Percentiles rank a stretch among this genome's conserved stretches.
Evolutionary conservation across 2,888 invertebrate species (phyloP).

Genomic region (Pyrocoelia pectoralis): DNA sequence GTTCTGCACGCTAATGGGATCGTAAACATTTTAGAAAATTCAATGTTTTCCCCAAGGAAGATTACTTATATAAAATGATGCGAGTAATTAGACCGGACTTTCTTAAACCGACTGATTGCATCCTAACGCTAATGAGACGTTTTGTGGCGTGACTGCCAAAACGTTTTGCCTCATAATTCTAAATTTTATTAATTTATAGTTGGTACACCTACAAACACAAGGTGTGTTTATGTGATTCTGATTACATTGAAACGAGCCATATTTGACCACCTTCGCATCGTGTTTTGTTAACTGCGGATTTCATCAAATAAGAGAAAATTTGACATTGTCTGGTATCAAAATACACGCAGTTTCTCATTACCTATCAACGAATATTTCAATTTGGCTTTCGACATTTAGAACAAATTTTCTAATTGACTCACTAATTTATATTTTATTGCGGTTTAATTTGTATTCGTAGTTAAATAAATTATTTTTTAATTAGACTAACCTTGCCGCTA

Average conservation of each 20-base stretch:
- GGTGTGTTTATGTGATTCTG: too few species aligned
- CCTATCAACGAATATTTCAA: too few species aligned
- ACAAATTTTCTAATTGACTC: too few species aligned
- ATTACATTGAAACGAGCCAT: background rate
- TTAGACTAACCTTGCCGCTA: too few species aligned
- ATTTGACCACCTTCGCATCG: background rate
- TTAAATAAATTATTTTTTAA: too few species aligned
- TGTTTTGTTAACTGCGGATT: background rate
- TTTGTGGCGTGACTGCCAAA: background rate
- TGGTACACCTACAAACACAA: background rate
- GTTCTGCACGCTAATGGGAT: slow-evolving; percentile 30
- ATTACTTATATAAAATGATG: background rate
- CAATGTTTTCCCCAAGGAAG: background rate
- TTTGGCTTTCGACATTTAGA: too few species aligned
- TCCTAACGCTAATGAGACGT: background rate
- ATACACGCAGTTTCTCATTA: too few species aligned
- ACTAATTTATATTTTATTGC: too few species aligned
- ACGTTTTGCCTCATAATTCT: background rate
- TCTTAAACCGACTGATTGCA: background rate
- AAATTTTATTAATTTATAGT: background rate
- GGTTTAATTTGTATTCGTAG: too few species aligned
- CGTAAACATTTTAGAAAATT: slow-evolving; percentile 20
- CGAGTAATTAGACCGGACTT: background rate
- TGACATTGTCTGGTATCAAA: too few species aligned
- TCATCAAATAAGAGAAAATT: background rate